A percentile compares a stretch with the other conserved stretches of the same genome.
phyloP scores from a whole-genome alignment of 2,113 vertebrate species.

The Callorhinus ursinus region DNA sequence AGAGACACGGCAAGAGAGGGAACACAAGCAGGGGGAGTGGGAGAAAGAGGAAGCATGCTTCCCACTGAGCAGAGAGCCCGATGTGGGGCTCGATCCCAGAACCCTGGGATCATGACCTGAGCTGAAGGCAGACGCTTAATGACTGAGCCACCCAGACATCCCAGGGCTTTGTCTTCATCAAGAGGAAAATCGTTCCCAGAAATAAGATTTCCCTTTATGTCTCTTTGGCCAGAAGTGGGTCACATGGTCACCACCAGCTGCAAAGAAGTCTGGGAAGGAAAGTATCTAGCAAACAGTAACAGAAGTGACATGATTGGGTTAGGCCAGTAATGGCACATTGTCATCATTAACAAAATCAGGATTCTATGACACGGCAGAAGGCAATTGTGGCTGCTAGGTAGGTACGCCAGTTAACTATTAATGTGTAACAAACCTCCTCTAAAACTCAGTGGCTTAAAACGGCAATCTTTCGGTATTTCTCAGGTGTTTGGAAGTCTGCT shows the following conservation, averaged over 20 bases:
- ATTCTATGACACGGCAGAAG: not conserved
- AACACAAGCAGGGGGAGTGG: no score
- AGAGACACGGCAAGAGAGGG: no score
- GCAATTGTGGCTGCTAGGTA: not conserved
- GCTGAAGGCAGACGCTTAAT: no score
- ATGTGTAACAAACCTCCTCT: not conserved
- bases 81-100: no score
- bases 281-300: not conserved
- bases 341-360: not conserved
- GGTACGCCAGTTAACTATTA: not conserved
- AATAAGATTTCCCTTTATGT: not conserved
- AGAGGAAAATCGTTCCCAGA: not conserved
- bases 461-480: not conserved
- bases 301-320: not conserved
- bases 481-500: not conserved
- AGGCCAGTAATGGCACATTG: not conserved
- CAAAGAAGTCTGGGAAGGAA: not conserved
- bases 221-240: not conserved
- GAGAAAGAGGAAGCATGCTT: no score
- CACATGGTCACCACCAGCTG: not conserved
- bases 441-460: not conserved
- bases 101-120: no score
- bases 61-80: no score
- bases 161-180: not conserved
- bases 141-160: no score